Conservation (phyloP, 1,140 invertebrate genomes). For the Eurosta solidaginis region DNA sequence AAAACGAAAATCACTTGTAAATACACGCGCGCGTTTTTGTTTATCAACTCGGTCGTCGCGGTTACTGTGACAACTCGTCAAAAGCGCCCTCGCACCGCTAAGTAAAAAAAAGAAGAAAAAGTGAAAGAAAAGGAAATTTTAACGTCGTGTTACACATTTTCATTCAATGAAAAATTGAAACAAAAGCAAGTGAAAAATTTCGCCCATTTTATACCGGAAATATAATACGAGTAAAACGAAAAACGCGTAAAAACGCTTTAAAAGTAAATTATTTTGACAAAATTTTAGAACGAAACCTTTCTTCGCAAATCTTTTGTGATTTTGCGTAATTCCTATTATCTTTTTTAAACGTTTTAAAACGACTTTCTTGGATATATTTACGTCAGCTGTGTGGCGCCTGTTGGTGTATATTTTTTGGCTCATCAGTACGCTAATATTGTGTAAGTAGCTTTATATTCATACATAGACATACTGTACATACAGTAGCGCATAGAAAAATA, state of each 20-base stretch:
- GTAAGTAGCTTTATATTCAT: too few relatives aligned
- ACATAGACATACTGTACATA: background rate
- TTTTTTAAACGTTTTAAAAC: too few relatives aligned
- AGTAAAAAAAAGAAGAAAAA: too few relatives aligned
- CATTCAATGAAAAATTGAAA: background rate
- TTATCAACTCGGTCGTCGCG: slow-evolving; percentile 2
- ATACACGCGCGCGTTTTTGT: background rate
- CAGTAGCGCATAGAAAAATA: too few relatives aligned
- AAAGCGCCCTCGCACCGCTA: background rate
- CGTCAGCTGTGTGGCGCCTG: slow-evolving; percentile 21
- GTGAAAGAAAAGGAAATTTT: background rate
- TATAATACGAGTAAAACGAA: background rate
- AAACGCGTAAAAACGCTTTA: background rate
- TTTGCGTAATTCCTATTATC: slow-evolving; percentile 7
- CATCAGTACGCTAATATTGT: slow-evolving; percentile 19
- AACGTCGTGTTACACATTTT: background rate
- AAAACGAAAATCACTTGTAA: background rate
- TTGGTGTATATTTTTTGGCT: background rate
- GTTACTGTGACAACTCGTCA: slow-evolving; percentile 8
- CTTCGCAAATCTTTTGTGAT: slow-evolving; percentile 7
- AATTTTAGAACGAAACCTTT: background rate
- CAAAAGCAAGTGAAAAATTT: background rate
- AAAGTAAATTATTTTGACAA: background rate
- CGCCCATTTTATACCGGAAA: background rate
- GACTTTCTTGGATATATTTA: slow-evolving; percentile 20